phyloP scores from a whole-genome alignment of 2,888 invertebrate species.

The Microctonus aethiopoides region DNA sequence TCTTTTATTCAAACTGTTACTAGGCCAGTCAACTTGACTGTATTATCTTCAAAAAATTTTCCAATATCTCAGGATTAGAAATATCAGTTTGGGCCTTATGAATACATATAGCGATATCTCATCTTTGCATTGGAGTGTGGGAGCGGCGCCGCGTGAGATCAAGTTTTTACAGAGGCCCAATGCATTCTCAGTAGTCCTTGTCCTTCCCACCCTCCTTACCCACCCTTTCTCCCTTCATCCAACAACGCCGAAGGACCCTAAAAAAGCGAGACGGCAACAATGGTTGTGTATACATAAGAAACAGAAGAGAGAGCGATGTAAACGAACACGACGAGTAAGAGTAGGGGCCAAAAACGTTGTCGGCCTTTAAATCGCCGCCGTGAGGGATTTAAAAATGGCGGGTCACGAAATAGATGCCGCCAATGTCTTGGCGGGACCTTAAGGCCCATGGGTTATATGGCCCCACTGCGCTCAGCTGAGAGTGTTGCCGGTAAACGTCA shows the following conservation, averaged over 20 bases:
- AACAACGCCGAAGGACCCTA: conserved; percentile 33
- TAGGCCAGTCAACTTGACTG: neutral
- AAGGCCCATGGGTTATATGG: neutral
- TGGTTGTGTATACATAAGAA: conserved; percentile 33
- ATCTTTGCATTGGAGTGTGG: conserved; percentile 42
- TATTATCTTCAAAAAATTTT: neutral
- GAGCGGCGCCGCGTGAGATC: conserved; percentile 48
- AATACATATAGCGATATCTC: conserved; percentile 21
- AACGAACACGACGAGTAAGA: conserved; percentile 28
- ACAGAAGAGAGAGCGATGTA: conserved; percentile 35
- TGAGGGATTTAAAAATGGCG: conserved; percentile 62
- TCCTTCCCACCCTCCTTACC: neutral
- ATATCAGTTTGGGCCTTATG: conserved; percentile 5
- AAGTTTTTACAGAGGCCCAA: conserved; percentile 40
- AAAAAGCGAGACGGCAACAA: conserved; percentile 35
- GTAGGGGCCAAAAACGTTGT: conserved; percentile 38
- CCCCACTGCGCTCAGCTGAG: neutral
- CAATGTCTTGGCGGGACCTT: conserved; percentile 4
- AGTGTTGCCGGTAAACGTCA: conserved; percentile 7
- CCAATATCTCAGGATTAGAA: neutral
- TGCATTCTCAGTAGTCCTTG: conserved; percentile 24
- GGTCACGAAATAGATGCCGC: conserved; percentile 32
- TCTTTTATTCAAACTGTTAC: no score
- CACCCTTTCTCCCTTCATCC: conserved; percentile 22
- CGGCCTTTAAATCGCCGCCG: conserved; percentile 57